Evolutionary conservation across 2,888 invertebrate species (phyloP).

Genomic region (Apotomis betuletana): DNA sequence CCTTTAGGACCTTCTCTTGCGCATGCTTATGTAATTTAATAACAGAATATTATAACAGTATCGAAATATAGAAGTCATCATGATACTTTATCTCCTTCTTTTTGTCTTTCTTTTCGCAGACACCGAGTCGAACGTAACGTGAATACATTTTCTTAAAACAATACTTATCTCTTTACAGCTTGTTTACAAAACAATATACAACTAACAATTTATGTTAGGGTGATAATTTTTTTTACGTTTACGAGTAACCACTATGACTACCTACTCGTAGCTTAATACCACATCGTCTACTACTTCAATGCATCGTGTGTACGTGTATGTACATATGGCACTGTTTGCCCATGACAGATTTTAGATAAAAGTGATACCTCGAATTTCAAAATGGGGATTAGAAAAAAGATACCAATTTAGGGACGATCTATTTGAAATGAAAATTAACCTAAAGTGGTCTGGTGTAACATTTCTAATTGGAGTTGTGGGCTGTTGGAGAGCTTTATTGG

Average conservation of each 20-base stretch:
- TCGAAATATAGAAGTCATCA: too few relatives aligned
- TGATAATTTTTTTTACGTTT: too few relatives aligned
- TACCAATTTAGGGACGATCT: slow-evolving; percentile 61
- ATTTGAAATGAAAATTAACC: slow-evolving; percentile 49
- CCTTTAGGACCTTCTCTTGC: slow-evolving; percentile 7
- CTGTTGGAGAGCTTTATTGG: slow-evolving; percentile 11
- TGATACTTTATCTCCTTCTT: too few relatives aligned
- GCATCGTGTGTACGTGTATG: slow-evolving; percentile 47
- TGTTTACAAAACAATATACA: too few relatives aligned
- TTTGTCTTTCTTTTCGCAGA: too few relatives aligned
- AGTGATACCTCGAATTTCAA: slow-evolving; percentile 63
- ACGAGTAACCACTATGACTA: too few relatives aligned
- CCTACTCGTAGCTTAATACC: neutral
- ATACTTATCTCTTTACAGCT: too few relatives aligned
- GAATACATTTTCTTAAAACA: too few relatives aligned
- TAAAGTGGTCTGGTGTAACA: slow-evolving; percentile 49
- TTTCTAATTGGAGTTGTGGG: slow-evolving; percentile 52
- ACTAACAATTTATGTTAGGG: too few relatives aligned
- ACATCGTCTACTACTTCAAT: slow-evolving; percentile 41
- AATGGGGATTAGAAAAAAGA: slow-evolving; percentile 65
- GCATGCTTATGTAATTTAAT: too few relatives aligned
- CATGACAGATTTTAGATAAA: slow-evolving; percentile 65
- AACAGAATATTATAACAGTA: too few relatives aligned
- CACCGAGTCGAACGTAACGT: too few relatives aligned
- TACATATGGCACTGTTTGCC: slow-evolving; percentile 64